Conservation (phyloP, 1,140 invertebrate species). For the Diorhabda sublineata region DNA sequence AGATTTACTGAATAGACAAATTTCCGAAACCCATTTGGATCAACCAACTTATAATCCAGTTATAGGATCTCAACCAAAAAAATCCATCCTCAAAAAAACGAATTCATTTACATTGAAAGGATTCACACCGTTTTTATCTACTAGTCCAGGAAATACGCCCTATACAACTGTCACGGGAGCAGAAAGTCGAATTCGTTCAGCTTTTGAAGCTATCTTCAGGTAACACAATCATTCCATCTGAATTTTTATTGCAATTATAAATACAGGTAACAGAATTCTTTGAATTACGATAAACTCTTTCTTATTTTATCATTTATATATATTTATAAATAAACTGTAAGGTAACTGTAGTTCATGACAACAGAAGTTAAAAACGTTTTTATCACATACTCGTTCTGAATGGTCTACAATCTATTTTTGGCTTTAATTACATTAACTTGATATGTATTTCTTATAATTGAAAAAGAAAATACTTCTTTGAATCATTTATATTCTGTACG, state of each 20-base stretch:
- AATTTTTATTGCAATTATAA: not conserved
- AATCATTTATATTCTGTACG: not conserved
- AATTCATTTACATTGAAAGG: conserved; percentile 80
- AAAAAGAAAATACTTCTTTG: too few relatives aligned
- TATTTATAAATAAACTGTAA: not conserved
- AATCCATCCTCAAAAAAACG: conserved; percentile 89
- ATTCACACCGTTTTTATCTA: conserved; percentile 59
- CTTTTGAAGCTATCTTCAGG: conserved; percentile 84
- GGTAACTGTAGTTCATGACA: too few relatives aligned
- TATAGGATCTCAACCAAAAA: conserved; percentile 64
- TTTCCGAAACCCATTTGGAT: conserved; percentile 41
- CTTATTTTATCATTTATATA: not conserved
- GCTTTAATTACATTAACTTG: too few relatives aligned
- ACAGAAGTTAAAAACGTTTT: too few relatives aligned
- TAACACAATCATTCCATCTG: conserved; percentile 12
- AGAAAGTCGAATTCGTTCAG: conserved; percentile 77
- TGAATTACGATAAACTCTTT: too few relatives aligned
- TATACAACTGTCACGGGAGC: conserved; percentile 84
- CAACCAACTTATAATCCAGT: conserved; percentile 54
- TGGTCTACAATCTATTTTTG: too few relatives aligned
- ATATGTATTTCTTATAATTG: too few relatives aligned
- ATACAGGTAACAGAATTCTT: not conserved
- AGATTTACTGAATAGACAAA: conserved; percentile 51
- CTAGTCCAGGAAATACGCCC: conserved; percentile 67
- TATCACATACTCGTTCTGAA: too few relatives aligned